Base-by-base conservation (phyloP, 64 coral and sea anemone genomes). In the Cladopsammia gracilis region DNA sequence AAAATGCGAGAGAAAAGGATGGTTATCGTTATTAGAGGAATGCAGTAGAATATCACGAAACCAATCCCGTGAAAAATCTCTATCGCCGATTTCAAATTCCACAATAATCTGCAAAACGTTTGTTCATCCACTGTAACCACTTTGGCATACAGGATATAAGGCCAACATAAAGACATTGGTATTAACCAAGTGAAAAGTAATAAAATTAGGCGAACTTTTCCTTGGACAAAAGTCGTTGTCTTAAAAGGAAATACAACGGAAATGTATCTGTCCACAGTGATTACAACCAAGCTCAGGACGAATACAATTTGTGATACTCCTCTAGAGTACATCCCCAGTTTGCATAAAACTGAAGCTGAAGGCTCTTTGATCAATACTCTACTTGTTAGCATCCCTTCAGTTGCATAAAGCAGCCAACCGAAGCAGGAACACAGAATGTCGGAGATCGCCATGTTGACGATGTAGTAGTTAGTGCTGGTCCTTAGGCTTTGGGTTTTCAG, bases 401-500 rank as follows among this genome's bases (percentile, higher is more conserved):
- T 24, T 8, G n/a, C 16, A 8, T 77, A 77, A 7, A 77, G 16
- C 19, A 45, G n/a, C 75, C 75, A 77, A 3, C 3, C 53, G 50
- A 23, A 18, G 10, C 18, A n/a, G 12, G 16, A 43, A 20, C 20
- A 47, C 3, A 82, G 4, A 45, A 82, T 6, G 42, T 82, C 79
- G 9, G 79, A 82, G 10, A 82, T 18, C 0, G 58, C 79, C 79
- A 82, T 82, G 79, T 64, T 82, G 42, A 82, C 59, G 10, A 43
- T 43, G 25, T 62, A 64, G 43, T 64, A 82, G 34, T 82, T 82
- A 7, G 59, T 64, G 24, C 77, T 79, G 23, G 77, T 79, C 34
- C 77, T 44, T 1, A 79, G 53, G 20, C 11, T 18, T 13, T 52
- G 49, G 3, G 52, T 61, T 34, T 15, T 59, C 4, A 14, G 6